Conservation (phyloP, 2,797 vertebrate species). For the Channallabes apus region DNA sequence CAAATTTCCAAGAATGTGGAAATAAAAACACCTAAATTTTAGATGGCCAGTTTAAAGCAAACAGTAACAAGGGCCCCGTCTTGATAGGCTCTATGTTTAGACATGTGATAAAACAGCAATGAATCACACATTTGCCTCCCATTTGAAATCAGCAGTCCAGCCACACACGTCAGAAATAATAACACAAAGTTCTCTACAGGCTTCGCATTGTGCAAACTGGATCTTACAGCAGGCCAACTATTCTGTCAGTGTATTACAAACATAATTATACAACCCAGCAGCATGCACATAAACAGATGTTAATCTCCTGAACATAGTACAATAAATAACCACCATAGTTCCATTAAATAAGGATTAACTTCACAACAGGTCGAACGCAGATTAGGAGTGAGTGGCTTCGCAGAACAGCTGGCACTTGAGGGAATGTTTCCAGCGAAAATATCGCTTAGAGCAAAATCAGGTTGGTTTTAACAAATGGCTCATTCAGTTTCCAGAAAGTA, state of each 20-base stretch:
- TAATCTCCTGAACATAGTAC: slow-evolving; percentile 58
- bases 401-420: slow-evolving; percentile 6
- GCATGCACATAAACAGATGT: slow-evolving; percentile 61
- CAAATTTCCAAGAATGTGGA: neutral
- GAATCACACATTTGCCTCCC: slow-evolving; percentile 55
- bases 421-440: slow-evolving; percentile 27
- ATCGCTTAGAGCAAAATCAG: neutral
- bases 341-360: slow-evolving; percentile 31
- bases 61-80: slow-evolving; percentile 56
- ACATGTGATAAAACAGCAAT: slow-evolving; percentile 58
- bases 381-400: slow-evolving; percentile 15
- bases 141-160: slow-evolving; percentile 59
- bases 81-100: slow-evolving; percentile 57
- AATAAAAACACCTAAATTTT: slow-evolving; percentile 23
- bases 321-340: slow-evolving; percentile 60
- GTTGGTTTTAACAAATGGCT: slow-evolving; percentile 8
- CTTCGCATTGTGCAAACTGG: slow-evolving; percentile 18
- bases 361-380: slow-evolving; percentile 4
- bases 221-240: slow-evolving; percentile 36
- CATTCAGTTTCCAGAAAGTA: slow-evolving; percentile 4
- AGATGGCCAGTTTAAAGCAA: slow-evolving; percentile 48
- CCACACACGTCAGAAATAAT: slow-evolving; percentile 67
- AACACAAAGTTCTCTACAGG: slow-evolving; percentile 50
- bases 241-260: slow-evolving; percentile 55
- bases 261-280: slow-evolving; percentile 63